Percentiles rank a stretch among this genome's conserved stretches.
phyloP scores from a whole-genome alignment of 2,888 invertebrate genomes.

The Lycophotia porphyrea region DNA sequence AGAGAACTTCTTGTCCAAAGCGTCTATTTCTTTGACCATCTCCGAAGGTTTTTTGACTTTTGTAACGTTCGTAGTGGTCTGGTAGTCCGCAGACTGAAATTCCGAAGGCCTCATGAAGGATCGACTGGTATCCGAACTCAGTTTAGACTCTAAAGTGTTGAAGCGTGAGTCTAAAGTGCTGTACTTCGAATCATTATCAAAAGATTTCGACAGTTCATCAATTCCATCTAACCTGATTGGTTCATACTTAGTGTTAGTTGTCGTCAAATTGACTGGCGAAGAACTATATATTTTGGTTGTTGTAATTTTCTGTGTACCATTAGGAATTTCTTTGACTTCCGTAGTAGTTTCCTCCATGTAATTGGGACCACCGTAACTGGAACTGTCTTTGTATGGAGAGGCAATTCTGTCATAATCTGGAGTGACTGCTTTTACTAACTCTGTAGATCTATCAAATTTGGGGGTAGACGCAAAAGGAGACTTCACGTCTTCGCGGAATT shows the following conservation, averaged over 20 bases:
- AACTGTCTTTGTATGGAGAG: slow-evolving; percentile 83
- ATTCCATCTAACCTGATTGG: slow-evolving; percentile 87
- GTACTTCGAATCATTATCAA: slow-evolving; percentile 88
- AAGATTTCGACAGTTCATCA: slow-evolving; percentile 88
- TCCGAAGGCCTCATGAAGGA: slow-evolving; percentile 89
- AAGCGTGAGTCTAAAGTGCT: slow-evolving; percentile 87
- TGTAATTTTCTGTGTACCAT: slow-evolving; percentile 89
- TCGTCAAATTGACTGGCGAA: slow-evolving; percentile 88
- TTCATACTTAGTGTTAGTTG: slow-evolving; percentile 87
- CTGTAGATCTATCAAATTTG: slow-evolving; percentile 81
- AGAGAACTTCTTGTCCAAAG: slow-evolving; percentile 92
- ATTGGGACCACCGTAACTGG: slow-evolving; percentile 84
- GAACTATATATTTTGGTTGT: slow-evolving; percentile 91
- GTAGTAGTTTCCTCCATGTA: slow-evolving; percentile 88
- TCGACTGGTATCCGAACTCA: slow-evolving; percentile 87
- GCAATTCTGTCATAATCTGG: slow-evolving; percentile 85
- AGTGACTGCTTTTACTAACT: slow-evolving; percentile 83
- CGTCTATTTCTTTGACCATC: slow-evolving; percentile 88
- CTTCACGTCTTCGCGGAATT: slow-evolving; percentile 81
- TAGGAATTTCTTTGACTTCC: slow-evolving; percentile 89
- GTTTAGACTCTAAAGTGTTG: slow-evolving; percentile 85
- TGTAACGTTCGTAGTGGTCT: slow-evolving; percentile 75
- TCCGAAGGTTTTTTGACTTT: slow-evolving; percentile 83
- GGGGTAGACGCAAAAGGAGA: slow-evolving; percentile 86
- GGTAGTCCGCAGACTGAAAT: slow-evolving; percentile 85